Evolutionary conservation across 2,797 vertebrate genomes (phyloP), one percentile per base, ranked within the genome.

Genomic region (Yasuhikotakia modesta): DNA sequence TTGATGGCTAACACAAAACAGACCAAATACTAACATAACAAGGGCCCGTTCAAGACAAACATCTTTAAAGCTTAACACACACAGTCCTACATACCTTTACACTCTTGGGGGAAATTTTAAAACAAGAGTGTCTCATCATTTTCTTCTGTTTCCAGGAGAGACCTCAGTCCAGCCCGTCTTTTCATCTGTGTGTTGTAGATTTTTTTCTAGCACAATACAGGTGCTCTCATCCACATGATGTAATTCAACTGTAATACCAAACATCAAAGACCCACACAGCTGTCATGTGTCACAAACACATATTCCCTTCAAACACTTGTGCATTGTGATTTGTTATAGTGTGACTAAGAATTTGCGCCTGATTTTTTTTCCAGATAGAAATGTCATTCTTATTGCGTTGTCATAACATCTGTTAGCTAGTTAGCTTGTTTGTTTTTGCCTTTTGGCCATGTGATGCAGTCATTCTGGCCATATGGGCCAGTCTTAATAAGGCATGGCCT

Each of bases 181-280:
- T 81, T 81, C 72, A 71, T 79, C 53, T 71, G 16, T 50, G 52
- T 79, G 73, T 74, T 76, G 75, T 45, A 57, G 58, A 35, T 30
- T 73, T 67, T 19, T 69, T 70, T 10, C 39, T 70, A 32, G 61
- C 69, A 73, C 70, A 81, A 52, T 64, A 79, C 82, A 82, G 79
- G 82, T 84, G 81, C 83, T 82, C 73, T 55, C 65, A 73, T 75
- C 66, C 70, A 55, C 70, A 79, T 86, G 85, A 86, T 86, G 85
- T 81, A 85, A 86, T 83, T 67, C 58, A 76, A 81, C 73, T 71
- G 82, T 82, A 86, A 86, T 66, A 70, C 77, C 79, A 73, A 83
- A 83, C 78, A 85, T 86, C 83, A 83, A 85, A 86, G 70, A 70
- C 24, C 66, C 66, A 27, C 63, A 48, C 57, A 79, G 80, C 52